Percentiles rank a stretch among this genome's conserved stretches.
Evolutionary conservation across 2,797 vertebrate genomes (phyloP).

Genomic region (Peromyscus melanophrys): DNA sequence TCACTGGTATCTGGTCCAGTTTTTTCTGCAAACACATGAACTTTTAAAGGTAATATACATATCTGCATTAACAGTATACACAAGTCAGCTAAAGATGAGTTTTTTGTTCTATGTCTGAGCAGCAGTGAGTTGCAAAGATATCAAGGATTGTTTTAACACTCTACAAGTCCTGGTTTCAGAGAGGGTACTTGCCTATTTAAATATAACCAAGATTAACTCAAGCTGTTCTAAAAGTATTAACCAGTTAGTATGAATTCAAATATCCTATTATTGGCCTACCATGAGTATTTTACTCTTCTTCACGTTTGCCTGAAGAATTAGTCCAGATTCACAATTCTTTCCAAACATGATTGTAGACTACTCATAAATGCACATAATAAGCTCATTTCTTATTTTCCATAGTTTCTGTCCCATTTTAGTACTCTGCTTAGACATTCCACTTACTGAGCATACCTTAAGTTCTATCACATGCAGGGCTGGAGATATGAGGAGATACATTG

Average conservation of each 20-base stretch:
- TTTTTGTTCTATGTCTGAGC: not conserved
- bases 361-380: not conserved
- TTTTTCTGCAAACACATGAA: not conserved
- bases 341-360: not conserved
- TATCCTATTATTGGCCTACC: not conserved
- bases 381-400: not conserved
- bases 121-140: slow-evolving; percentile 7
- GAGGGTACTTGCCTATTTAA: not conserved
- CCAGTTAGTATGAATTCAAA: not conserved
- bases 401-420: not conserved
- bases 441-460: not conserved
- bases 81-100: not conserved
- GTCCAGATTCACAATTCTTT: slow-evolving; percentile 15
- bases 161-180: slow-evolving; percentile 23
- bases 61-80: not conserved
- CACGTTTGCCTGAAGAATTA: not conserved
- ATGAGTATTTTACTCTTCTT: not conserved
- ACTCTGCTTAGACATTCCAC: not conserved
- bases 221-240: slow-evolving; percentile 12
- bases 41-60: not conserved
- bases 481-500: not conserved
- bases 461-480: not conserved
- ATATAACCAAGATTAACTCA: slow-evolving; percentile 32
- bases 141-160: not conserved
- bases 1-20: not conserved